Evolutionary conservation across 1,140 invertebrate genomes (phyloP).

Genomic region (Euura saliciscinereae): DNA sequence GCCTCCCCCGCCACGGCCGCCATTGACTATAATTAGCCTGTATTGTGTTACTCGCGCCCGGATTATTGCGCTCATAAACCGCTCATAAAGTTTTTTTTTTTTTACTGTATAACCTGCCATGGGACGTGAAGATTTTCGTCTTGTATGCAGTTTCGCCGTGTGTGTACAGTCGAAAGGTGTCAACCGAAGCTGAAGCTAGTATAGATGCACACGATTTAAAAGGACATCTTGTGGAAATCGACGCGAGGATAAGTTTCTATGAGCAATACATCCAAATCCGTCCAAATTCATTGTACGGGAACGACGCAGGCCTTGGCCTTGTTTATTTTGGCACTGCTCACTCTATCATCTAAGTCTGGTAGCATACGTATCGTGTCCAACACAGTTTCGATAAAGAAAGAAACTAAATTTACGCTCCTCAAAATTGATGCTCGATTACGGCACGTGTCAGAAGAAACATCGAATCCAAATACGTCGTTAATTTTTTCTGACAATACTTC

Average conservation of each 20-base stretch:
- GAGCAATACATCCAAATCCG: neutral
- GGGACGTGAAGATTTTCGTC: neutral
- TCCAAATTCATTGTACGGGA: neutral
- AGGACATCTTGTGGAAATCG: no score
- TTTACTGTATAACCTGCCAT: neutral
- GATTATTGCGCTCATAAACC: conserved; percentile 52
- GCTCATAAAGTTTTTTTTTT: conserved; percentile 47
- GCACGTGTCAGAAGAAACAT: neutral
- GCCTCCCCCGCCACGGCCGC: conserved; percentile 27
- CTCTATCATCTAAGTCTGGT: neutral
- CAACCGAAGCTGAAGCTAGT: neutral
- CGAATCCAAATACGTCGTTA: neutral
- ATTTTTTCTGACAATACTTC: neutral
- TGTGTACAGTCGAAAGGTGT: neutral
- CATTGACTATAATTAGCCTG: conserved; percentile 55
- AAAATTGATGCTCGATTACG: neutral
- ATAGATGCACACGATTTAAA: no score
- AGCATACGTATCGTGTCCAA: neutral
- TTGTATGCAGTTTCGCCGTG: neutral
- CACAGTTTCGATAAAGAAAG: neutral
- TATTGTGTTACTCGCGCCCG: conserved; percentile 51
- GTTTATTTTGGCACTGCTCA: conserved; percentile 2
- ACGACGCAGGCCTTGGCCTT: neutral
- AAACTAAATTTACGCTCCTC: neutral
- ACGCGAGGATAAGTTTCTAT: neutral